A percentile compares a stretch with the other conserved stretches of the same genome.
Conservation (phyloP, 2,888 invertebrate genomes). For the Laspeyria flexula region DNA sequence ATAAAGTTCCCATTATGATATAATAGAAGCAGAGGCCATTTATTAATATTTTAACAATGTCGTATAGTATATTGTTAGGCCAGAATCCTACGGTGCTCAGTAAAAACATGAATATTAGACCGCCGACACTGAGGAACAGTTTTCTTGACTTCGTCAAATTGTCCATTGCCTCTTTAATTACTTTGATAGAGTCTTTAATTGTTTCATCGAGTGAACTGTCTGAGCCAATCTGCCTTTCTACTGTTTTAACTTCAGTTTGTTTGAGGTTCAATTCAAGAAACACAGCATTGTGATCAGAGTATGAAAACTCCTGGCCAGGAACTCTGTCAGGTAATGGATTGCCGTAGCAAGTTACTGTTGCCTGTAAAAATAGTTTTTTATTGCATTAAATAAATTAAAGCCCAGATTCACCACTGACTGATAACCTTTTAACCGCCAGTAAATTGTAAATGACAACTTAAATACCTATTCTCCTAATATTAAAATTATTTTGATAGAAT, state of each 20-base stretch:
- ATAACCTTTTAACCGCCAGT: no score
- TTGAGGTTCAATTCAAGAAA: slow-evolving; percentile 79
- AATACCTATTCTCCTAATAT: no score
- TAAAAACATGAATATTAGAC: slow-evolving; percentile 81
- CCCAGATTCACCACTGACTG: no score
- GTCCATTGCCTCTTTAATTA: slow-evolving; percentile 86
- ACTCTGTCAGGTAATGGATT: slow-evolving; percentile 91
- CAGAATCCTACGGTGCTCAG: slow-evolving; percentile 80
- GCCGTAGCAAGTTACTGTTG: slow-evolving; percentile 80
- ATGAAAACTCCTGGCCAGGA: slow-evolving; percentile 90
- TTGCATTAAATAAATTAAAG: no score
- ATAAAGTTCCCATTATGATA: slow-evolving; percentile 92
- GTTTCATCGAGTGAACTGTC: slow-evolving; percentile 60
- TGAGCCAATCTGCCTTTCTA: slow-evolving; percentile 45
- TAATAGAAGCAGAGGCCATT: slow-evolving; percentile 89
- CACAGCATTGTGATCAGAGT: slow-evolving; percentile 96
- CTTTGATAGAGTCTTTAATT: slow-evolving; percentile 85
- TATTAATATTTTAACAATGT: slow-evolving; percentile 87
- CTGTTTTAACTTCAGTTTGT: slow-evolving; percentile 36
- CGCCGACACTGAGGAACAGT: slow-evolving; percentile 82
- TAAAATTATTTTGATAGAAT: no score
- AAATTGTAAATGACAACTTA: no score
- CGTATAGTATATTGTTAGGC: slow-evolving; percentile 79
- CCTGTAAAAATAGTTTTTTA: slow-evolving; percentile 37
- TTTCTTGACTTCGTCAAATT: slow-evolving; percentile 80